Conservation (phyloP, 2,888 invertebrate genomes). For the Ellobium chinense region DNA sequence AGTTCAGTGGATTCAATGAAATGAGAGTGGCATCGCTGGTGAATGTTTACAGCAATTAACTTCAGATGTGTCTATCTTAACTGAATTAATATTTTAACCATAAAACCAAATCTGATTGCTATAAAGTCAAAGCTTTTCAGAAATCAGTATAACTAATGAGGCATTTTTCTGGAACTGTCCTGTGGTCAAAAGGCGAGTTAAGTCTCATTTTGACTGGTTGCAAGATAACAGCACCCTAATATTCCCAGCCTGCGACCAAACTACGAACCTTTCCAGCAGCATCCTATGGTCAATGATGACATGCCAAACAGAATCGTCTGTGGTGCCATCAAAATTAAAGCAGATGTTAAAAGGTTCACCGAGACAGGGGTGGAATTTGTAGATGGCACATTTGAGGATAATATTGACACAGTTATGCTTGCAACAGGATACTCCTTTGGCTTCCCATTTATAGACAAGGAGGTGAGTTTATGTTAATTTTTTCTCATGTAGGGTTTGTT, state of each 20-base stretch:
- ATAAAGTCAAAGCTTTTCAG: too few species aligned
- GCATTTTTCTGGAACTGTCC: too few species aligned
- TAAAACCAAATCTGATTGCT: too few species aligned
- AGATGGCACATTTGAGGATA: constrained; percentile 70
- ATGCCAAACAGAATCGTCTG: constrained; percentile 78
- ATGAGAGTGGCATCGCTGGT: too few species aligned
- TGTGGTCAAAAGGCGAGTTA: too few species aligned
- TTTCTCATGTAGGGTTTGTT: neutral
- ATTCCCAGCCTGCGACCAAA: constrained; percentile 73
- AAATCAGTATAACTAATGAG: too few species aligned
- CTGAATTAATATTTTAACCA: too few species aligned
- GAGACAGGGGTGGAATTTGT: constrained; percentile 70
- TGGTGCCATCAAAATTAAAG: constrained; percentile 76
- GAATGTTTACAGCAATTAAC: too few species aligned
- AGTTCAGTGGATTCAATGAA: too few species aligned
- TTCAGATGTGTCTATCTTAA: too few species aligned
- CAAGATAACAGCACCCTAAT: neutral
- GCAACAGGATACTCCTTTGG: constrained; percentile 79
- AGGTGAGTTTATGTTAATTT: constrained; percentile 39
- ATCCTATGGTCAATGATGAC: constrained; percentile 79
- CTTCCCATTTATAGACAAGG: constrained; percentile 78
- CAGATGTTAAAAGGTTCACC: constrained; percentile 67
- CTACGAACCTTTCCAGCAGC: constrained; percentile 66
- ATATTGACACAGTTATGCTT: constrained; percentile 75
- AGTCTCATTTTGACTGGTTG: neutral